Percentiles rank a stretch among this genome's conserved stretches.
Evolutionary conservation across 2,113 vertebrate genomes (phyloP).

Genomic region (Dipodomys merriami): DNA sequence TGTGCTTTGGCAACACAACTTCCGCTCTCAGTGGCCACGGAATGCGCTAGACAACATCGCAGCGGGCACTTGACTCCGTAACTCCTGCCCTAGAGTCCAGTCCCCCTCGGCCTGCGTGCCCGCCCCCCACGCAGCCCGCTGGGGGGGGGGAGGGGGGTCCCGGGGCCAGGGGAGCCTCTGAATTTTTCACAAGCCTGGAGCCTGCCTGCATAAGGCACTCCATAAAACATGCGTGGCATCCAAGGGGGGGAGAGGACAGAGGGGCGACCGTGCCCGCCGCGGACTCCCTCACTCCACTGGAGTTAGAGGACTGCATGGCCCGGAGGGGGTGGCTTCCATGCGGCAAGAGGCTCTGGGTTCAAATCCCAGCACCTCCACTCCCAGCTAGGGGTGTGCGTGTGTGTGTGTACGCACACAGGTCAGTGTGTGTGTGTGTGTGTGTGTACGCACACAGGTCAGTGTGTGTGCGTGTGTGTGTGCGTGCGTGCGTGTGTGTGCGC

Average conservation of each 20-base stretch:
- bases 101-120: not conserved
- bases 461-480: too few species aligned
- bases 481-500: too few species aligned
- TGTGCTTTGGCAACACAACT: not conserved
- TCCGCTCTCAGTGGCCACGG: not conserved
- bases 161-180: not conserved
- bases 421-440: too few species aligned
- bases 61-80: slow-evolving; percentile 8
- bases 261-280: rapidly evolving
- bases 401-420: too few species aligned
- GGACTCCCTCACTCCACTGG: not conserved
- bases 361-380: not conserved
- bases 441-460: too few species aligned
- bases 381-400: too few species aligned
- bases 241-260: rapidly evolving
- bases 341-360: not conserved
- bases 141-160: not conserved
- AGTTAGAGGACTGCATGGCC: too few species aligned
- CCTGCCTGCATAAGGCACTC: not conserved
- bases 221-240: not conserved
- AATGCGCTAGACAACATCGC: not conserved
- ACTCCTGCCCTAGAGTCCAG: not conserved
- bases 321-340: too few species aligned
- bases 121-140: not conserved
- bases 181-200: not conserved